Percentiles rank a stretch among this genome's conserved stretches.
These are phyloP conservation scores for Anthopleura sola DNA, from an alignment of 64 coral and sea anemone genomes.

Conservation along the genomic window DNA sequence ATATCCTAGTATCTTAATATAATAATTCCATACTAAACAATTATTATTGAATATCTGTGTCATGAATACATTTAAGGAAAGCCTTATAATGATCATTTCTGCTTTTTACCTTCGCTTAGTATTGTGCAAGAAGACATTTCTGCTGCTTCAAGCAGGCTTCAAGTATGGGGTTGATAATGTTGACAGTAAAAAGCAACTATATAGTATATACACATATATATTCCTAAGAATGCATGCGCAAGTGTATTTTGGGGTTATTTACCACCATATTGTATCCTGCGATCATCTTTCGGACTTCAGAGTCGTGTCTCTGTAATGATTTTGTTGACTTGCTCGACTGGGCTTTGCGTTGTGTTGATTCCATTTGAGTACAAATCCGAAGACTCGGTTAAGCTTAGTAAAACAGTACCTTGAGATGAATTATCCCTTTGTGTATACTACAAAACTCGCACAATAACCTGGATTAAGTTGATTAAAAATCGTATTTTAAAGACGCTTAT, in stretches of 20 bases:
- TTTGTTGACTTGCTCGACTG: not conserved
- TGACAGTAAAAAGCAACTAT: not conserved
- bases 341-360: not conserved
- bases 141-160: not conserved
- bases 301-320: not conserved
- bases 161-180: not conserved
- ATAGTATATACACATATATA: not conserved
- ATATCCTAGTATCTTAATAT: not conserved
- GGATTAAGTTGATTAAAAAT: not conserved
- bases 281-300: not conserved
- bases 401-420: not conserved
- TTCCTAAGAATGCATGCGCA: not conserved
- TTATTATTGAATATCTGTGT: not conserved
- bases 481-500: not conserved
- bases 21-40: not conserved
- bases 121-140: not conserved
- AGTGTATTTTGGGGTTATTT: constrained; percentile 9
- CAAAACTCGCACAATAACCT: not conserved
- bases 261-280: constrained; percentile 12
- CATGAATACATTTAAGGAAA: not conserved
- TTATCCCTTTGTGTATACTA: not conserved
- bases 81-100: not conserved
- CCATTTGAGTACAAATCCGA: not conserved
- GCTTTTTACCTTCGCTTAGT: not conserved
- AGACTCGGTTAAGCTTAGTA: not conserved